These are phyloP conservation scores for Serinus canaria DNA, from an alignment of 2,113 vertebrate genomes.

Conservation along the genomic window DNA sequence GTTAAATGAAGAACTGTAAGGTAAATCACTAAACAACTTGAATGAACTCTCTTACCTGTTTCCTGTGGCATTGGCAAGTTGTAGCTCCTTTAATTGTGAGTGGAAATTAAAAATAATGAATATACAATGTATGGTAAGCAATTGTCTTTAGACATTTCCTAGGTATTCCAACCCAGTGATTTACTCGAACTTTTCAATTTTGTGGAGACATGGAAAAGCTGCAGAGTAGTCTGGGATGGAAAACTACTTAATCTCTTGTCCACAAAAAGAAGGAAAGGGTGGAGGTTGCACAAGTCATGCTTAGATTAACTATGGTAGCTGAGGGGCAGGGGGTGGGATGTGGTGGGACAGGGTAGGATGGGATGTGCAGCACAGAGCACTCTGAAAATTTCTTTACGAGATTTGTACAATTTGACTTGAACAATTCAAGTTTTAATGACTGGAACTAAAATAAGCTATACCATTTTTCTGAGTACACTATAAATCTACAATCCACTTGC, in stretches of 20 bases:
- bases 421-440: background rate
- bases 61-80: slow-evolving; percentile 17
- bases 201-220: background rate
- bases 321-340: background rate
- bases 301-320: background rate
- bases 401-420: background rate
- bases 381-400: background rate
- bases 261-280: background rate
- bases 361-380: background rate
- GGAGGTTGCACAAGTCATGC: background rate
- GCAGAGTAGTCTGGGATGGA: background rate
- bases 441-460: background rate
- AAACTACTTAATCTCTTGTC: background rate
- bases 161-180: background rate
- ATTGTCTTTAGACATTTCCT: background rate
- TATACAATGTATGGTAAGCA: background rate
- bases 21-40: background rate
- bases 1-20: background rate
- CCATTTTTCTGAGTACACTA: background rate
- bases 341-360: background rate
- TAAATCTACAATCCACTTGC: background rate
- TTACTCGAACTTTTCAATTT: slow-evolving; percentile 14
- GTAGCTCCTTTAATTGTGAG: background rate
- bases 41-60: background rate
- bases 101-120: slow-evolving; percentile 46